Conservation (phyloP, 1,140 invertebrate genomes). For the Acromyrmex heyeri region DNA sequence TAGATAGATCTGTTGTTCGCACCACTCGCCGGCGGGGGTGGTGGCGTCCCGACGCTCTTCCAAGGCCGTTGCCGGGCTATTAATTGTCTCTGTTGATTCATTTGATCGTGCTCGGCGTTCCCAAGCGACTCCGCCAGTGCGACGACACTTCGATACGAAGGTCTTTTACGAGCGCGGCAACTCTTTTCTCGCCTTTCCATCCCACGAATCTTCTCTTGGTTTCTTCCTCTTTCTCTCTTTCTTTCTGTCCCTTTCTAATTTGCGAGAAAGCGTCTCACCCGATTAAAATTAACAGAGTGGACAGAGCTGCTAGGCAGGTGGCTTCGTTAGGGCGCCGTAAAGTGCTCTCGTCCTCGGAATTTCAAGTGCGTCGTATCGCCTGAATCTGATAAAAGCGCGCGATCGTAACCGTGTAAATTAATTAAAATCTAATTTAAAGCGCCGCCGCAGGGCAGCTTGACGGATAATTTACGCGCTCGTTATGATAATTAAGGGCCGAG, state of each 20-base stretch:
- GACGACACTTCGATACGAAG: constrained; percentile 72
- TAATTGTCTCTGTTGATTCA: constrained; percentile 87
- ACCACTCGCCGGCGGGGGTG: constrained; percentile 69
- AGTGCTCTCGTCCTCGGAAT: constrained; percentile 76
- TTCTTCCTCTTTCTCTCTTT: not conserved
- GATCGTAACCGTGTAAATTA: constrained; percentile 65
- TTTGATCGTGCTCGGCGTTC: constrained; percentile 85
- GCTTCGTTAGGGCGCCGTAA: constrained; percentile 76
- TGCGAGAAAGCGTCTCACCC: constrained; percentile 74
- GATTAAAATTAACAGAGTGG: constrained; percentile 77
- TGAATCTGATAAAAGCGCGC: constrained; percentile 60
- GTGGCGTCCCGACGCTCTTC: constrained; percentile 71
- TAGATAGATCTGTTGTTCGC: constrained; percentile 73
- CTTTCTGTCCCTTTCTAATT: constrained; percentile 61
- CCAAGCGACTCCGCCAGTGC: constrained; percentile 71
- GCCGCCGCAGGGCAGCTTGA: not conserved
- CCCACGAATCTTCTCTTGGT: constrained; percentile 1
- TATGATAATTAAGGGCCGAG: constrained; percentile 44
- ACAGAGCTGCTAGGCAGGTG: constrained; percentile 72
- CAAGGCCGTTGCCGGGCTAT: constrained; percentile 79
- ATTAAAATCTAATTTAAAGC: constrained; percentile 64
- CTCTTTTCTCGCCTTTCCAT: constrained; percentile 65
- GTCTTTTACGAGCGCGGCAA: constrained; percentile 79
- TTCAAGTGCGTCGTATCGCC: constrained; percentile 62
- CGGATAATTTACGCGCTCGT: constrained; percentile 47